Percentiles rank a stretch among this genome's conserved stretches.
These are phyloP conservation scores for Nannoperca obscura DNA, from an alignment of 2,797 vertebrate genomes.

Conservation along the genomic window DNA sequence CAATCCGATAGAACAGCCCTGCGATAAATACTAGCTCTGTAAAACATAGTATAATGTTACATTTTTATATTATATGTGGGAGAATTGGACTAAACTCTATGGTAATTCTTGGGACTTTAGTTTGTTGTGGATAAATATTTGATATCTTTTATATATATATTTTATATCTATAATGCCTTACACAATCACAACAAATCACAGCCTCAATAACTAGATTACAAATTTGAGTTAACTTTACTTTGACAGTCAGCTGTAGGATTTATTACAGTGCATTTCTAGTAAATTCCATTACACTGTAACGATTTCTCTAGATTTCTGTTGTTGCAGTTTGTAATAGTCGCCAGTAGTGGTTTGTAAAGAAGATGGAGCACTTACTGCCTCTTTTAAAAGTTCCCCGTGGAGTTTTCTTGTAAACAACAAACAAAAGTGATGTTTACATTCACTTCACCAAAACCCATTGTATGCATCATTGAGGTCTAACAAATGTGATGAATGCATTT, in stretches of 20 bases:
- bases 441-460: no score
- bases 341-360: background rate
- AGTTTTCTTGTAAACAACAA: constrained; percentile 1
- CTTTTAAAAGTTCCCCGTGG: background rate
- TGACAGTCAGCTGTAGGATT: background rate
- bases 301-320: background rate
- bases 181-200: background rate
- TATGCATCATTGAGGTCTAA: background rate
- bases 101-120: constrained; percentile 10
- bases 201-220: background rate
- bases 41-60: constrained; percentile 10
- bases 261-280: background rate
- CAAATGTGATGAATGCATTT: background rate
- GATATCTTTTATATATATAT: no score
- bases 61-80: constrained; percentile 22
- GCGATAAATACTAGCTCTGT: constrained; percentile 25
- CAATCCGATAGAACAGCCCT: constrained; percentile 31
- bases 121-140: constrained; percentile 44
- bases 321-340: background rate
- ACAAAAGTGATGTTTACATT: background rate
- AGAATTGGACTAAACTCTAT: constrained; percentile 8
- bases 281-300: background rate
- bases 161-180: constrained; percentile 25
- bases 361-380: constrained; percentile 10
- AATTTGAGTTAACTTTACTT: background rate